phyloP scores from a whole-genome alignment of 2,113 vertebrate genomes.

The Probosciger aterrimus region DNA sequence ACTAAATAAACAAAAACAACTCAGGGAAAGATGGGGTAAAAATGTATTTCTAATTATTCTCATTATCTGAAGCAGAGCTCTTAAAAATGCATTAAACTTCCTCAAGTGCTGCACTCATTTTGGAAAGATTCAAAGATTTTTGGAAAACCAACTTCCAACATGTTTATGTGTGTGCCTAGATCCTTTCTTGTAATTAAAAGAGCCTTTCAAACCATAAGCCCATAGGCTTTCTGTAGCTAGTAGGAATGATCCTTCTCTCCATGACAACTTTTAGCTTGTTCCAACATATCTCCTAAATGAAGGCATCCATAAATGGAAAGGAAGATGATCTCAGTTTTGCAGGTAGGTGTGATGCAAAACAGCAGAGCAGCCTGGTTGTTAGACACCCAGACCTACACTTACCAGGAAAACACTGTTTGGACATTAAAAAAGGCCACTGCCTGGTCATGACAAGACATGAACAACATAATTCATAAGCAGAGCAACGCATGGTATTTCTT shows the following conservation, averaged over 20 bases:
- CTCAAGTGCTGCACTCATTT: neutral
- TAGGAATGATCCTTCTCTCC: neutral
- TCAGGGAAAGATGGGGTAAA: neutral
- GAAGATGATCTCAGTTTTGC: slow-evolving; percentile 6
- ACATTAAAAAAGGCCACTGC: neutral
- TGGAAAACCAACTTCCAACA: neutral
- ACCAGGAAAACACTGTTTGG: neutral
- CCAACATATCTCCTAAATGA: neutral
- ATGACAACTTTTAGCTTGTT: neutral
- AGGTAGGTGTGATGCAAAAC: neutral
- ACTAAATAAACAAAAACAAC: neutral
- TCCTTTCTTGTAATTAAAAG: neutral
- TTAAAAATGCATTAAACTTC: neutral
- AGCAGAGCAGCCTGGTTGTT: neutral
- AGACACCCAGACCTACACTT: neutral
- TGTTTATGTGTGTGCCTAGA: neutral
- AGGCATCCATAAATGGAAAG: neutral
- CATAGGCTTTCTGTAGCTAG: neutral
- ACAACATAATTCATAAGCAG: neutral
- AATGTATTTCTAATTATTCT: neutral
- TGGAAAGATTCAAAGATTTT: neutral
- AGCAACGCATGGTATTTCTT: neutral
- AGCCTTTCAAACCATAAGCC: neutral
- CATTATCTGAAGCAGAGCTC: neutral
- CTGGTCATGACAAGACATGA: neutral